Evolutionary conservation across 1,140 invertebrate species (phyloP).

Genomic region (Frieseomelitta varia): DNA sequence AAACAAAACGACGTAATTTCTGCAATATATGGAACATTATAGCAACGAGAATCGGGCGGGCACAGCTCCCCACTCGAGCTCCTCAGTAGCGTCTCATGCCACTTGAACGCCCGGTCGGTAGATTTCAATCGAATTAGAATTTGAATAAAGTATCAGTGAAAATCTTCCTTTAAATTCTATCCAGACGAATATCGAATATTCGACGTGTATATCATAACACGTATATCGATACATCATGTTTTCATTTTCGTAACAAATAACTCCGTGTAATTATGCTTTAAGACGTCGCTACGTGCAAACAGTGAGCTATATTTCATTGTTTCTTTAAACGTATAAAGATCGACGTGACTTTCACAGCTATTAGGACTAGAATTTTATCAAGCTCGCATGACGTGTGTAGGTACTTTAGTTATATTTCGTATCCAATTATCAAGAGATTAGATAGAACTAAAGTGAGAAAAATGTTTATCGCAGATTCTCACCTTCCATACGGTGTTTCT

Average conservation of each 20-base stretch:
- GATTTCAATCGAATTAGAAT: background rate
- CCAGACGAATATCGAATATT: background rate
- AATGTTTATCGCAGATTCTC: background rate
- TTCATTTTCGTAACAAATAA: background rate
- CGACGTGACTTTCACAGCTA: background rate
- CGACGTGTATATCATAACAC: rapidly evolving
- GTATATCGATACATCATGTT: background rate
- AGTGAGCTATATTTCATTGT: background rate
- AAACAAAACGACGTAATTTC: constrained; percentile 55
- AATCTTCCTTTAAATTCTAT: background rate
- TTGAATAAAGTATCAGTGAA: background rate
- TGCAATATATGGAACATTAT: constrained; percentile 65
- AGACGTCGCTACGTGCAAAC: background rate
- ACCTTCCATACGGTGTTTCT: background rate
- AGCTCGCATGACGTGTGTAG: background rate
- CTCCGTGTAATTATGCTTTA: too few relatives aligned
- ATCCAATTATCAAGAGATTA: background rate
- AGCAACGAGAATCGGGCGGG: constrained; percentile 56
- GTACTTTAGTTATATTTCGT: background rate
- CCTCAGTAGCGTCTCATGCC: constrained; percentile 36
- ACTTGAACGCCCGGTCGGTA: background rate
- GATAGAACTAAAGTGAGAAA: background rate
- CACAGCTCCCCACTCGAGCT: constrained; percentile 65
- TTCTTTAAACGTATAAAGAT: background rate
- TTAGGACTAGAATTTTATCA: background rate